Evolutionary conservation across 2,888 invertebrate genomes (phyloP), one percentile per base, ranked within the genome.

Genomic region (Heliconius charithonia): DNA sequence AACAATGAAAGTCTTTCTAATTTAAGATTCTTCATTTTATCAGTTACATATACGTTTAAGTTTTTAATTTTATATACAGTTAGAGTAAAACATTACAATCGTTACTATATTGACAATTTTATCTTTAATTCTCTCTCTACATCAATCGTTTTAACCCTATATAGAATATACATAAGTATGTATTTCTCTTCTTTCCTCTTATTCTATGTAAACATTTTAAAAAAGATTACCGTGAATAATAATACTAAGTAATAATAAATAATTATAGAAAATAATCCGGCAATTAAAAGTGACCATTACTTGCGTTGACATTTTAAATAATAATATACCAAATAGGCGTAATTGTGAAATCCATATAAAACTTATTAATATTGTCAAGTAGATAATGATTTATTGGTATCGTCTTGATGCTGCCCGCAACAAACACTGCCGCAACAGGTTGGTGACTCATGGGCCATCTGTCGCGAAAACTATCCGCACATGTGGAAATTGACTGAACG

Each of bases 361-460:
- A 79, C 82, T 85, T 83, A 79, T 81, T 77, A 85, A 85, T 83
- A 83, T 83, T 85, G 80, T 76, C 80, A 80, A 75, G 76, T 62
- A 78, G 78, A 63, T 83, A 85, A 87, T 89, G 86, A 89, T 89
- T 91, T 88, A 89, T 90, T 85, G 86, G 82, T 87, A 88, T 89
- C 89, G 85, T 87, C 91, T 92, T 88, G 89, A 90, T 91, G 89
- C 88, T 89, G 91, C 88, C 90, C 89, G 90, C 88, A 89, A 89
- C 88, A 85, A 86, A 89, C 88, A 88, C 86, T 84, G 81, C 82
- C 85, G 84, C 83, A 91, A 90, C 94, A 90, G 92, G 94, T 94
- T 93, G 82, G 90, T 95, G 94, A 95, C 85, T 95, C 94, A 94
- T 84, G 82, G 86, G 89, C 94, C 94, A 95, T 93, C 93, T 94